Evolutionary conservation across 2,113 vertebrate species (phyloP), one percentile per base, ranked within the genome.

Genomic region (Collichthys lucidus): DNA sequence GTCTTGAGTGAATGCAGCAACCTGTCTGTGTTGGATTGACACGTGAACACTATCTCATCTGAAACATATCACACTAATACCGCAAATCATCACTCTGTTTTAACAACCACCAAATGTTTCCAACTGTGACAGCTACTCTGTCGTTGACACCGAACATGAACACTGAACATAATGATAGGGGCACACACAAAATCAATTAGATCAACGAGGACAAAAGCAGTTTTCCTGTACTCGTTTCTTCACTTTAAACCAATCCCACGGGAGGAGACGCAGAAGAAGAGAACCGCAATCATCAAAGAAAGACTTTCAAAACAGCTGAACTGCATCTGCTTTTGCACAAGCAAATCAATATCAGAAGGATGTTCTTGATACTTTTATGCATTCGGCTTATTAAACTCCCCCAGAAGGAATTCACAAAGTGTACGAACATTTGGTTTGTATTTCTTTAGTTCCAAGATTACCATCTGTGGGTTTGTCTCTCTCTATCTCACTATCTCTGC

Each of bases 261-360:
- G 17, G n/a, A 53, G 1, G 11, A 22, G 56, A 50, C 31, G 63
- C 24, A 61, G 46, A 11, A 31, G 75, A 65, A 57, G 8, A 63
- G 7, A 53, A 40, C 60, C 53, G 50, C 11, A 22, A 16, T 26
- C 22, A 44, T 19, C 47, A 57, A 40, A 29, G 57, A 65, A 2
- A 8, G 53, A 12, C 35, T 68, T 61, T 49, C 19, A 29, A 52
- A 70, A 60, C 19, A 26, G 57, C 42, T 72, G 71, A 42, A 55
- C 63, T 35, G 52, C 81, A 84, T 31, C 47, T 79, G 65, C 52
- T 79, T 29, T 60, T 64, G 17, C 70, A 65, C 56, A 35, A 61
- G 26, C 17, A 77, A 74, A 85, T 80, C 79, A 86, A 69, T 77
- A 80, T 68, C 64, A 85, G 63, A 70, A 68, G 61, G 61, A 74